Evolutionary conservation across 1,140 invertebrate genomes (phyloP), one percentile per base, ranked within the genome.

Genomic region (Panulirus ornatus): DNA sequence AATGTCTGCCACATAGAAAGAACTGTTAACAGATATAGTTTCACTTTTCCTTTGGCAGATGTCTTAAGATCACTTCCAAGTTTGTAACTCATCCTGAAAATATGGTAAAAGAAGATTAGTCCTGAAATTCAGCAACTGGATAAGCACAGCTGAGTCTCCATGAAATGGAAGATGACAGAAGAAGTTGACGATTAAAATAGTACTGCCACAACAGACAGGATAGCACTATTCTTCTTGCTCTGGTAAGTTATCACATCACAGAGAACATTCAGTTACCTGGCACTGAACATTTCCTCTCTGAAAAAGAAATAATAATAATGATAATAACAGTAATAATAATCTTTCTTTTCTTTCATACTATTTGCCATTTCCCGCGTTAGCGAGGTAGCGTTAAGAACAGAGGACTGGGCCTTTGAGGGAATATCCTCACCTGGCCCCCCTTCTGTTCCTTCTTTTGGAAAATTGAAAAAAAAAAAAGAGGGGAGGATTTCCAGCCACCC

Each of bases 241-340:
- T 14, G 51, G n/a, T n/a, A 87, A 87, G 22, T 88, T 58, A 27
- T 36, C 47, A 66, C 91, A 91, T 44, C 87, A 63, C 63, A 83
- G 78, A 19, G 87, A 83, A 66, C 91, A 91, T 30, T 19, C 58
- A 40, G 54, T 70, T 22, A 91, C 91, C 27, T 51, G 87, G 40
- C 91, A 91, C 42, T 73, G 54, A 6, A 90, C 73, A 71, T 78
- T 84, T 71, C 85, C 81, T 73, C 70, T 81, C 91, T 91, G 91
- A 34, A 79, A 70, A 70, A 70, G 14, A 30, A 70, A 79, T 30
- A 9, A 16, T 8, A 30, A 30, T 30, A 30, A 66, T 22, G 30
- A 19, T 22, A 30, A 66, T n/a, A n/a, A n/a, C n/a, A n/a, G n/a
- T n/a, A n/a, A n/a, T n/a, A n/a, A n/a, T n/a, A n/a, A n/a, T n/a